Conservation (phyloP, 2,113 vertebrate species). For the Litocranius walleri region DNA sequence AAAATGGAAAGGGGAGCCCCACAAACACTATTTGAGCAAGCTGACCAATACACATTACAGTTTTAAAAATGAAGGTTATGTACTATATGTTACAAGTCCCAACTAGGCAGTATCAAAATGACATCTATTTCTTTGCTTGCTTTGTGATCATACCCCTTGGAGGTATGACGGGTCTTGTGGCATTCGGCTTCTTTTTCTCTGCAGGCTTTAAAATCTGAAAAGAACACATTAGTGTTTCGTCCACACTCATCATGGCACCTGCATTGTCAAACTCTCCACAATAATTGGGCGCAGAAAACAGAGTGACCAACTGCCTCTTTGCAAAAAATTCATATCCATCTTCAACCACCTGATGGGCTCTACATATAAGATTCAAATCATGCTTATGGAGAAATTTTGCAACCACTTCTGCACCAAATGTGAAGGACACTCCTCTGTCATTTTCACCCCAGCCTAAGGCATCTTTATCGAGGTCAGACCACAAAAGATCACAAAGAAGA, state of each 20-base stretch:
- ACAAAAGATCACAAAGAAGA: constrained; percentile 95
- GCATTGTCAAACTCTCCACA: constrained; percentile 99
- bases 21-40: constrained; percentile 87
- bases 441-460: too few relatives aligned
- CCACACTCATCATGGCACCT: constrained; percentile 99
- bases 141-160: constrained; percentile 98
- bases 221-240: constrained; percentile 96
- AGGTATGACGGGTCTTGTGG: constrained; percentile 96
- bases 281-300: constrained; percentile 99
- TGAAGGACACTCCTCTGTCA: too few relatives aligned
- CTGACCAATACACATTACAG: constrained; percentile 83
- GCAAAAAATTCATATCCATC: constrained; percentile 99
- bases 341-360: constrained; percentile 88
- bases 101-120: constrained; percentile 76
- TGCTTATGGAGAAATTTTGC: too few relatives aligned
- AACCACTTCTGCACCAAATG: too few relatives aligned
- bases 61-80: constrained; percentile 85
- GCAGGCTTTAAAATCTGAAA: too few relatives aligned
- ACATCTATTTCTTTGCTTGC: constrained; percentile 94
- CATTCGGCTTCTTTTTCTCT: constrained; percentile 74
- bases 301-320: constrained; percentile 97
- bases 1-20: constrained; percentile 73
- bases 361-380: too few relatives aligned
- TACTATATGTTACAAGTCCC: constrained; percentile 86
- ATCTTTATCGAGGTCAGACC: constrained; percentile 85